Percentiles rank a stretch among this genome's conserved stretches.
Conservation (phyloP, 2,888 invertebrate species). For the Brachynemurus nebulosus region DNA sequence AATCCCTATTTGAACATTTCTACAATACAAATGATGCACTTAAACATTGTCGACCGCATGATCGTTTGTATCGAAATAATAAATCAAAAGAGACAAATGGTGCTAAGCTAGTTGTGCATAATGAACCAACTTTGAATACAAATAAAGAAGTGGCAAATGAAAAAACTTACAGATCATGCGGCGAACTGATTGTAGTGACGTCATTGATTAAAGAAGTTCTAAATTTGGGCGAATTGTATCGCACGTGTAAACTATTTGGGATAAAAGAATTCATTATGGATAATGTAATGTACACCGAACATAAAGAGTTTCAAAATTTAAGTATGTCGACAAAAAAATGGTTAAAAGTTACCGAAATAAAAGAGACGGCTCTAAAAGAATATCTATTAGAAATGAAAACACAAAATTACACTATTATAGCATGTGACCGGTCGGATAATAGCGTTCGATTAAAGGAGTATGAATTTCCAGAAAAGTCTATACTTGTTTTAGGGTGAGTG, state of each 20-base stretch:
- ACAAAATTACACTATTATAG: slow-evolving; percentile 65
- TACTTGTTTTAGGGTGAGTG: slow-evolving; percentile 72
- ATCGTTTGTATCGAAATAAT: too few species aligned
- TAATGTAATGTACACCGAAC: slow-evolving; percentile 49
- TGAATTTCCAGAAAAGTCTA: slow-evolving; percentile 63
- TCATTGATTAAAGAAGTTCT: slow-evolving; percentile 72
- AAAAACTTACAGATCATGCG: slow-evolving; percentile 39
- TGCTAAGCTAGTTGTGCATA: too few species aligned
- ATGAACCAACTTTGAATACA: background rate
- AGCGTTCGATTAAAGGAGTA: slow-evolving; percentile 56
- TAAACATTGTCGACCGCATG: background rate
- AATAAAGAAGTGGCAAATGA: slow-evolving; percentile 43
- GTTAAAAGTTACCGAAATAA: slow-evolving; percentile 67
- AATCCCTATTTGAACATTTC: background rate
- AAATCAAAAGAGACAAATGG: background rate
- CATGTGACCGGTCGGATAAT: slow-evolving; percentile 82
- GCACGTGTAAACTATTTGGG: slow-evolving; percentile 85
- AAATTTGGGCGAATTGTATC: slow-evolving; percentile 82
- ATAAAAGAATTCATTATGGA: slow-evolving; percentile 62
- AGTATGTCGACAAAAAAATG: slow-evolving; percentile 88
- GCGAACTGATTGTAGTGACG: slow-evolving; percentile 65
- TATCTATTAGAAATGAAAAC: slow-evolving; percentile 55
- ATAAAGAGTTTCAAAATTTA: slow-evolving; percentile 69
- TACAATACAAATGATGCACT: slow-evolving; percentile 15
- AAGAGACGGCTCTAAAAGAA: slow-evolving; percentile 43